A percentile compares a stretch with the other conserved stretches of the same genome.
phyloP scores from a whole-genome alignment of 2,797 vertebrate genomes.

The Hydrocynus forskahlii region DNA sequence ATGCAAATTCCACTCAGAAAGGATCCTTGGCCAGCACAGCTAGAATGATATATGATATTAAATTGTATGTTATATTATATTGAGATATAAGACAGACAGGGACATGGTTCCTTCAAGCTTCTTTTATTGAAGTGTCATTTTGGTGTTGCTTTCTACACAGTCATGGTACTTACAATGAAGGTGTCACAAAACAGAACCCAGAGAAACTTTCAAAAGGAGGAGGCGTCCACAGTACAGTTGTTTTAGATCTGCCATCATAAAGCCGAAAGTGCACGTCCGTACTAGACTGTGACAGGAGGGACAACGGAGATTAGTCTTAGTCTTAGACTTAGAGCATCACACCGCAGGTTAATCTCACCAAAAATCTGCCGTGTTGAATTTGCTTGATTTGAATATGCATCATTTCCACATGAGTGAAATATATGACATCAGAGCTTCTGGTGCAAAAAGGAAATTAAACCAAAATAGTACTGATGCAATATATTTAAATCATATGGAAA shows the following conservation, averaged over 20 bases:
- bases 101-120: slow-evolving; percentile 20
- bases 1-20: too few species aligned
- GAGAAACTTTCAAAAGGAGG: slow-evolving; percentile 37
- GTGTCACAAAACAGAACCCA: slow-evolving; percentile 65
- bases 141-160: slow-evolving; percentile 73
- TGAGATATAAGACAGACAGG: slow-evolving; percentile 16
- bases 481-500: neutral
- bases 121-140: slow-evolving; percentile 80
- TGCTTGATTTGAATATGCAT: neutral
- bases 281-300: neutral
- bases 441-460: neutral
- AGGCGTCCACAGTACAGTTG: slow-evolving; percentile 5
- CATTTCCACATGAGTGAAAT: neutral
- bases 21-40: too few species aligned
- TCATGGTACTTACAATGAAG: slow-evolving; percentile 80
- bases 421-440: neutral
- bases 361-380: neutral
- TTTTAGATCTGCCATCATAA: neutral
- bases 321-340: neutral
- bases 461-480: neutral
- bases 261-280: neutral
- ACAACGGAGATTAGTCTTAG: neutral
- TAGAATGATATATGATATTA: too few species aligned
- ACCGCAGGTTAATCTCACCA: neutral
- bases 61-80: too few species aligned